Conservation (phyloP, 2,113 vertebrate genomes). For the Cyanoramphus novaezelandiae region DNA sequence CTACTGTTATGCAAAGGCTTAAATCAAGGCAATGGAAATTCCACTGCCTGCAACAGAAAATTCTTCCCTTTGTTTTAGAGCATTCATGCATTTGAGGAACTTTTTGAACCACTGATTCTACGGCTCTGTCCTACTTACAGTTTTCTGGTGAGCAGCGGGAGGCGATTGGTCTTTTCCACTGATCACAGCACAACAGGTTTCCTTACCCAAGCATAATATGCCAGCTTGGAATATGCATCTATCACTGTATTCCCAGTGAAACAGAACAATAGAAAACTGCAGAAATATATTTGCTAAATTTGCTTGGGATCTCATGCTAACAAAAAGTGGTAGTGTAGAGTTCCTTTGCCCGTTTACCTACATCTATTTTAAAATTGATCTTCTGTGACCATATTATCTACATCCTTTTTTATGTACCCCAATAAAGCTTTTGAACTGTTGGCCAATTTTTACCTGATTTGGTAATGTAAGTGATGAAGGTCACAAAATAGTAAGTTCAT, state of each 20-base stretch:
- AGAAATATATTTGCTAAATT: neutral
- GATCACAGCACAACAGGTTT: neutral
- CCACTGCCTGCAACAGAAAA: neutral
- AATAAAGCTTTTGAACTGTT: neutral
- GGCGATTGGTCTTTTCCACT: neutral
- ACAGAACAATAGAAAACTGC: neutral
- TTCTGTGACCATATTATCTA: neutral
- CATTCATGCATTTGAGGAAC: constrained; percentile 31
- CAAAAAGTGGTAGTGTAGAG: neutral
- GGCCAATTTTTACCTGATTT: neutral
- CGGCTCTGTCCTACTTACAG: neutral
- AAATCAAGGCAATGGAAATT: neutral
- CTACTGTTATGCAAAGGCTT: neutral
- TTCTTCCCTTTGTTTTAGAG: constrained; percentile 42
- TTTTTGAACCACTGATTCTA: neutral
- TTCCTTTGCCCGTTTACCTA: neutral
- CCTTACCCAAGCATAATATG: neutral
- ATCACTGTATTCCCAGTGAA: neutral
- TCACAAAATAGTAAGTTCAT: neutral
- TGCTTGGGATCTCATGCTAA: neutral
- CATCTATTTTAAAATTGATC: neutral
- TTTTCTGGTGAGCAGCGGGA: neutral
- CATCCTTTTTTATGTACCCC: neutral
- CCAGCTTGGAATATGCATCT: neutral
- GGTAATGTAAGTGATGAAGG: neutral